Evolutionary conservation across 2,888 invertebrate genomes (phyloP), one percentile per base, ranked within the genome.

Genomic region (Stomorhina lunata): DNA sequence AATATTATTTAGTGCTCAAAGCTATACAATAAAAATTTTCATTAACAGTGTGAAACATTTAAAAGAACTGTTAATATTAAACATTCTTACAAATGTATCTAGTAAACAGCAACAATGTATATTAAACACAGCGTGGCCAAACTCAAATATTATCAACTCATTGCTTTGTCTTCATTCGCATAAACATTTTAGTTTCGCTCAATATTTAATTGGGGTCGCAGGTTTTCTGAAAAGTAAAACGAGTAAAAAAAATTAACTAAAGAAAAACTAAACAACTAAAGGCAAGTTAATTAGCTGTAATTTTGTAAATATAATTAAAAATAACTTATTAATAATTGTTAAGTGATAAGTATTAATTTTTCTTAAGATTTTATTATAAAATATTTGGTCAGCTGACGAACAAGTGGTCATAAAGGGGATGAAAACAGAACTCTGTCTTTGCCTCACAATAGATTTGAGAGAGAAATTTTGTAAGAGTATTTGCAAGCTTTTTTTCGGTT

Each of bases 151-250:
- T 43, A 17, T 9, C 7, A 27, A 0, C 10, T 32, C n/a, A 43
- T 10, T 59, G 3, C 29, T 37, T 59, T 34, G 43, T 20, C 10
- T 34, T 55, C 34, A 45, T 66, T 68, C 27, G 48, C 34, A 12
- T 45, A 4, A 2, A 37, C 66, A 32, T 40, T 76, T 59, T 20
- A 59, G 59, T 75, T 65, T 25, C 65, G 57, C 65, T 57, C 20
- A 15, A 45, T n/a, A 4, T 27, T 45, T 55, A 29, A 7, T 57
- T n/a, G 9, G 6, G 40, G 55, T 34, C 27, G 48, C 1, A 57
- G 66, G 17, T 17, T 0, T 27, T 20, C 2, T 12, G 10, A n/a
- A n/a, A 48, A n/a, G 2, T 17, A 45, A 3, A 15, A 29, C 27
- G 17, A 34, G 4, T 20, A 34, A 57, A 20, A 57, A 50, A 50